A percentile compares a stretch with the other conserved stretches of the same genome.
phyloP scores from a whole-genome alignment of 2,888 invertebrate species.

The Rotaria socialis region DNA sequence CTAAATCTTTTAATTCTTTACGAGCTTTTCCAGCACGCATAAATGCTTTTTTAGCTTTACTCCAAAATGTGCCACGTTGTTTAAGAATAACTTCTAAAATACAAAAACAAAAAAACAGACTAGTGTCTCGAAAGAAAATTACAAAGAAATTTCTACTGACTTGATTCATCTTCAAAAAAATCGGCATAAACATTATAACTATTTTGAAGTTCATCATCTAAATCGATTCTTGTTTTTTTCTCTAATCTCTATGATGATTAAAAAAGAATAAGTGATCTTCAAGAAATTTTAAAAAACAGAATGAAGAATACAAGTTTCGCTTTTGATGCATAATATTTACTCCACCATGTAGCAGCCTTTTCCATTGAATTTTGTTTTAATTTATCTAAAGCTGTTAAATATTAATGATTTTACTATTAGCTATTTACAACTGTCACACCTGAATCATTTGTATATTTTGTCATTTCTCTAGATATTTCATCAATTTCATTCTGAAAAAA shows the following conservation, averaged over 20 bases:
- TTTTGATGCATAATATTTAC: conserved; percentile 26
- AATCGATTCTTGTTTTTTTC: background rate
- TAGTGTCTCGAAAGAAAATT: background rate
- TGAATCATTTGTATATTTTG: background rate
- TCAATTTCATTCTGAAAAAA: no score
- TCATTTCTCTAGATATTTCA: background rate
- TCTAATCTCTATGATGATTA: background rate
- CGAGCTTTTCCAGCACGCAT: background rate
- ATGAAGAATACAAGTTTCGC: background rate
- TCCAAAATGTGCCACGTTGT: background rate
- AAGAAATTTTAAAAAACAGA: no score
- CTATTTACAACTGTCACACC: no score
- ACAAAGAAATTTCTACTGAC: background rate
- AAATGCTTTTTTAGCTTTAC: background rate
- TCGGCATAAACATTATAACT: background rate
- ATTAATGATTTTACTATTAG: background rate
- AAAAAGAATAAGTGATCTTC: no score
- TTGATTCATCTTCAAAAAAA: background rate
- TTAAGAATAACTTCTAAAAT: background rate
- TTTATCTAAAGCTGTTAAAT: background rate
- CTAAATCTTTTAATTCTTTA: background rate
- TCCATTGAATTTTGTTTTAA: background rate
- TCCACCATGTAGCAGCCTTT: background rate
- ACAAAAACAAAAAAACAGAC: background rate
- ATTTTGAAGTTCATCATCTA: background rate